Evolutionary conservation across 2,797 vertebrate genomes (phyloP), one percentile per base, ranked within the genome.

Genomic region (Microcaecilia unicolor): DNA sequence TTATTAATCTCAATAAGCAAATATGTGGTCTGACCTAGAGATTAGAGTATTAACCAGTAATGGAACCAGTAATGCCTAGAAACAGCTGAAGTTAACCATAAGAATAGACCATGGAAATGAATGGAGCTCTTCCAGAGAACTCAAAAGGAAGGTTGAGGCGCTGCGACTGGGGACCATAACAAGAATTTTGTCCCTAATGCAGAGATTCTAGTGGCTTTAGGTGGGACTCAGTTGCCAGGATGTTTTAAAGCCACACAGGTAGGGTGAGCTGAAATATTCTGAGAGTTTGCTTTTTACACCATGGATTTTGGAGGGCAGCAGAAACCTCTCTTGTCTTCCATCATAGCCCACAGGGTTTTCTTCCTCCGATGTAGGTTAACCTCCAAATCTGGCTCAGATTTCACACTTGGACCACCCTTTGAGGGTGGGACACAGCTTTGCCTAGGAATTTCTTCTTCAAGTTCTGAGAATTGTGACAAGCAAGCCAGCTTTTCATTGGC

Each of bases 161-260:
- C n/a, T n/a, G n/a, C n/a, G n/a, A n/a, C n/a, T n/a, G n/a, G n/a
- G n/a, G n/a, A n/a, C n/a, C n/a, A n/a, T n/a, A n/a, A n/a, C n/a
- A n/a, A n/a, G n/a, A n/a, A n/a, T n/a, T n/a, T n/a, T n/a, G n/a
- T n/a, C n/a, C n/a, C n/a, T n/a, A n/a, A n/a, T n/a, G n/a, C n/a
- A n/a, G n/a, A n/a, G n/a, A n/a, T n/a, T n/a, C n/a, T n/a, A n/a
- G 4, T n/a, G n/a, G n/a, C n/a, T 1, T 30, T 59, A 61, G 27
- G 51, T 47, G 4, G 45, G 56, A 4, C 52, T 41, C 26, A 41
- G 28, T 20, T 52, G 10, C 48, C 53, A 55, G 12, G 2, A 8
- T 4, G 21, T 39, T 15, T 33, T 43, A 9, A 36, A 27, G n/a
- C 10, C 44, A 19, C 38, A 13, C 37, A 31, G 12, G 17, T 2